phyloP scores from a whole-genome alignment of 2,888 invertebrate species.

The Athalia cordata region DNA sequence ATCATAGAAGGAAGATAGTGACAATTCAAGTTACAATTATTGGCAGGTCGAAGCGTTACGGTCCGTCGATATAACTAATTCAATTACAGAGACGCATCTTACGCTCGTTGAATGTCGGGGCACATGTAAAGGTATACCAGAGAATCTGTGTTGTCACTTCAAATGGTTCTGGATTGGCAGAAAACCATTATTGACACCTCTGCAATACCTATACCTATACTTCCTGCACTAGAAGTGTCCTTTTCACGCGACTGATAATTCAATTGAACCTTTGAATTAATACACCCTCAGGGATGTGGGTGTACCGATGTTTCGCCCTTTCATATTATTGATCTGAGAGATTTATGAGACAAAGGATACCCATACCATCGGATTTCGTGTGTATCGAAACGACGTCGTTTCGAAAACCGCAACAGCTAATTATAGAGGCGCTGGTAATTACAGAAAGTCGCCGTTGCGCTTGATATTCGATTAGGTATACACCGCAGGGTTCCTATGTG shows the following conservation, averaged over 20 bases:
- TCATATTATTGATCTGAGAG: neutral
- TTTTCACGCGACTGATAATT: neutral
- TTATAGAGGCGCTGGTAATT: constrained; percentile 1
- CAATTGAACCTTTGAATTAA: neutral
- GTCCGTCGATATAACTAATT: neutral
- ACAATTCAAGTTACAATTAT: constrained; percentile 5
- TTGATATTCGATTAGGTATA: constrained; percentile 22
- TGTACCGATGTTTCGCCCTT: neutral
- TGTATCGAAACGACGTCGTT: neutral
- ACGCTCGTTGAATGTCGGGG: no score
- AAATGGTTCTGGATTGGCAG: constrained; percentile 5
- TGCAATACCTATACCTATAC: neutral
- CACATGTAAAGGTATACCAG: no score
- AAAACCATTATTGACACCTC: constrained; percentile 9
- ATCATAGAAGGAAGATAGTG: neutral
- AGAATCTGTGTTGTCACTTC: neutral
- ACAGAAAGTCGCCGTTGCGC: constrained; percentile 27
- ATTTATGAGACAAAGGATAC: neutral
- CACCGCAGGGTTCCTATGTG: neutral
- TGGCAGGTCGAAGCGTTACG: neutral
- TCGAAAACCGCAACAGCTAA: constrained; percentile 4
- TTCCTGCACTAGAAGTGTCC: neutral
- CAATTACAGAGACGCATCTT: no score
- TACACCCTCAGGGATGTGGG: neutral
- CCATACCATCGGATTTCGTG: neutral